These are phyloP conservation scores for Meteorus colon DNA, from an alignment of 2,888 invertebrate species.

Conservation along the genomic window DNA sequence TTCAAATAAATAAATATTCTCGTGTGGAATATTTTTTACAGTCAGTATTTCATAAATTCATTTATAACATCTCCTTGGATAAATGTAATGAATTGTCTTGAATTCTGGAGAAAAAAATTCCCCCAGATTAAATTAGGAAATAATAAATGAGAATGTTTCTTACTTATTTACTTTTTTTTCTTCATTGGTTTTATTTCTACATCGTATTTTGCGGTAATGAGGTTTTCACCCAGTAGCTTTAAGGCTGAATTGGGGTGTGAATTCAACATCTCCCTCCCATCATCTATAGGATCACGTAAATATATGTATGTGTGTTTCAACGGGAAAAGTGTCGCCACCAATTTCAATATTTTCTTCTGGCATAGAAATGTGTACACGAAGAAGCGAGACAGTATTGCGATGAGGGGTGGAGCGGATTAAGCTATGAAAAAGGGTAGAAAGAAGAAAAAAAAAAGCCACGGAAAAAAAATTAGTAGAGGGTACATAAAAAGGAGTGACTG, in stretches of 20 bases:
- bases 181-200: not conserved
- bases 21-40: no score
- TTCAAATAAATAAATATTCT: no score
- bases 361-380: conserved; percentile 35
- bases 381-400: conserved; percentile 17
- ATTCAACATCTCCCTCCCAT: not conserved
- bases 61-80: no score
- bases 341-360: conserved; percentile 54
- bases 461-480: conserved; percentile 33
- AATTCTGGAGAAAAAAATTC: no score
- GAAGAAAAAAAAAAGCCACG: not conserved
- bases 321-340: conserved; percentile 40
- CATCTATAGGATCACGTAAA: conserved; percentile 16
- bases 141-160: not conserved
- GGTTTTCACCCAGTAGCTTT: conserved; percentile 6
- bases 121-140: not conserved
- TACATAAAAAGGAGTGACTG: conserved; percentile 20
- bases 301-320: not conserved
- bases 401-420: conserved; percentile 39
- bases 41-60: no score
- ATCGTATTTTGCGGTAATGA: not conserved
- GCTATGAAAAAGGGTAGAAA: conserved; percentile 41
- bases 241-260: conserved; percentile 16
- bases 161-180: not conserved
- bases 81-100: no score